Base-by-base conservation (phyloP, 2,113 vertebrate genomes). In the Leucopternis melanops region DNA sequence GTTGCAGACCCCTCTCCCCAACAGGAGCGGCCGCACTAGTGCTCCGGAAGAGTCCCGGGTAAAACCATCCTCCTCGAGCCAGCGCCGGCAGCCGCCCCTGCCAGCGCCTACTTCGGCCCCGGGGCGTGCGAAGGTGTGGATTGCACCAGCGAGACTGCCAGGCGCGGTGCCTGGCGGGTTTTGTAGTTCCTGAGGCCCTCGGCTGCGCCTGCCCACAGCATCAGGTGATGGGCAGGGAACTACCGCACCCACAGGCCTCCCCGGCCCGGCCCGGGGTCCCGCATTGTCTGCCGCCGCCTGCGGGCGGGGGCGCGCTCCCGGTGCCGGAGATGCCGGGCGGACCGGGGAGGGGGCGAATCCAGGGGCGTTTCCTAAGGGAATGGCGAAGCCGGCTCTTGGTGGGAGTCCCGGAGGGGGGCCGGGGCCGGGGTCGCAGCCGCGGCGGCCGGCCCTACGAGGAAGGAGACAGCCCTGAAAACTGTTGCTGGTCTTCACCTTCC, bases 81-180 rank as follows among this genome's bases (percentile, higher is more conserved):
- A 5, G 32, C 26, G 63, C 40, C 79, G 5, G 16, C 86, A 22
- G 59, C 36, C 58, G 34, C n/a, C 17, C 5, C 58, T 40, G 85
- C 81, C 71, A 9, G n/a, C 71, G 82, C 83, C 17, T 7, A 8
- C 71, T 49, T 27, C 82, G 38, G 62, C 89, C 75, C 38, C 67
- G 40, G 26, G 71, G 65, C 90, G 78, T 84, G 93, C 93, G 3
- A 85, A 92, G 88, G 72, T 66, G 85, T 3, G 65, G 77, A 86
- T 78, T 94, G 97, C 95, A 86, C 71, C 95, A 94, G 96, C 92
- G 21, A 20, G 10, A 9, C 81, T 25, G 55, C 38, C 34, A 11
- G 66, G 3, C 89, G 96, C 96, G 71, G 55, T 92, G 97, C 91
- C 93, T 81, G 86, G 23, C 86, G 97, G 96, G 86, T 20, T 49